Percentiles rank a stretch among this genome's conserved stretches.
Conservation (phyloP, 2,888 invertebrate species). For the Acanthococcus lagerstroemiae region DNA sequence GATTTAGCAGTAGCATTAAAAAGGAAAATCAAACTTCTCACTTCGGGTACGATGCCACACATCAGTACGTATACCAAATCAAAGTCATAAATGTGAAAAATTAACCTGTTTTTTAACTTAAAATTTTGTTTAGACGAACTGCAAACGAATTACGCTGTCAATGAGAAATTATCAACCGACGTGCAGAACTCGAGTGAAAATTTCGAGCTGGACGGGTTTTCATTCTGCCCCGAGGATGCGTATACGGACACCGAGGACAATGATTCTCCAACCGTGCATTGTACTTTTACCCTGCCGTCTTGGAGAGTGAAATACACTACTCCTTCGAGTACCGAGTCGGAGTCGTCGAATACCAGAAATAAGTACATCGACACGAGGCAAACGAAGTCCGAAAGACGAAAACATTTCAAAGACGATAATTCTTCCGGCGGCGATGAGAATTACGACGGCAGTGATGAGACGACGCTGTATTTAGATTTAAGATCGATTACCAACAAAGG, state of each 20-base stretch:
- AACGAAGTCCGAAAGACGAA: slow-evolving; percentile 7
- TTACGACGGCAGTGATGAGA: slow-evolving; percentile 29
- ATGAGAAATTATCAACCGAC: neutral
- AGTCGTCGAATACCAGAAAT: slow-evolving; percentile 13
- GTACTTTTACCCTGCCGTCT: slow-evolving; percentile 24
- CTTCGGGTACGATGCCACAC: slow-evolving; percentile 3
- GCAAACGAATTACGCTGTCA: neutral
- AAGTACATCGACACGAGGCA: slow-evolving; percentile 10
- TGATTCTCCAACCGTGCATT: slow-evolving; percentile 27
- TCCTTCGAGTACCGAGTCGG: slow-evolving; percentile 27
- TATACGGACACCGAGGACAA: slow-evolving; percentile 23
- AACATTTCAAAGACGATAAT: slow-evolving; percentile 15
- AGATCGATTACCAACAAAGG: slow-evolving; percentile 1
- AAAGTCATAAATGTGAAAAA: neutral
- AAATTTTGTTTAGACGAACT: slow-evolving; percentile 9
- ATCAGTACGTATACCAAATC: neutral
- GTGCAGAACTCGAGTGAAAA: neutral
- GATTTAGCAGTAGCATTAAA: slow-evolving; percentile 17
- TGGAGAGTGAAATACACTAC: slow-evolving; percentile 25
- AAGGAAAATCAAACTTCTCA: slow-evolving; percentile 20
- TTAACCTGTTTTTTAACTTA: neutral
- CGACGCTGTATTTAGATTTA: slow-evolving; percentile 18
- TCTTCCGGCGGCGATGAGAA: slow-evolving; percentile 22
- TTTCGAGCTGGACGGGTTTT: neutral
- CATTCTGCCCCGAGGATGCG: slow-evolving; percentile 6